Percentiles rank a stretch among this genome's conserved stretches.
Conservation (phyloP, 1,140 invertebrate genomes). For the Drosophila arawakana region DNA sequence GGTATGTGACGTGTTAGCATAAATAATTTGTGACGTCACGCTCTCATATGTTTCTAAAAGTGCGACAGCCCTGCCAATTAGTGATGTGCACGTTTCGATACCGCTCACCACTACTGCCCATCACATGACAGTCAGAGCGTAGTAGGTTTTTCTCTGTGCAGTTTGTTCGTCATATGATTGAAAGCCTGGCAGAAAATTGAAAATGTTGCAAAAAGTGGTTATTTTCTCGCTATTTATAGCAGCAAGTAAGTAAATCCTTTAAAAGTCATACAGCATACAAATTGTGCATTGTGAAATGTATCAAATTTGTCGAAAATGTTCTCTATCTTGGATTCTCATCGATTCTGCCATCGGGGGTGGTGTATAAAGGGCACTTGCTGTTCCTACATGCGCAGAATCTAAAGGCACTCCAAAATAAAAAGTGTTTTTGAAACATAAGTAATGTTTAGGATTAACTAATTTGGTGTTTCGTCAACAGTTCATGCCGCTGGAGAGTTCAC, state of each 20-base stretch:
- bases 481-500: constrained; percentile 88
- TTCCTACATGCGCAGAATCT: constrained; percentile 65
- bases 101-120: constrained; percentile 37
- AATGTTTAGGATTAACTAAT: constrained; percentile 12
- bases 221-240: constrained; percentile 76
- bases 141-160: constrained; percentile 73
- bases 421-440: constrained; percentile 4
- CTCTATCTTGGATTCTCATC: constrained; percentile 32
- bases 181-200: constrained; percentile 72
- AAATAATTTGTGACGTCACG: constrained; percentile 30
- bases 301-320: constrained; percentile 6
- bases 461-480: constrained; percentile 85
- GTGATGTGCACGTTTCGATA: constrained; percentile 44
- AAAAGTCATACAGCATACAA: not conserved
- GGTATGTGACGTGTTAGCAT: too few relatives aligned
- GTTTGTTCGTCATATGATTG: constrained; percentile 84
- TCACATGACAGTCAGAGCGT: constrained; percentile 71
- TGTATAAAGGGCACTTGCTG: constrained; percentile 14
- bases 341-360: constrained; percentile 38
- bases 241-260: constrained; percentile 75
- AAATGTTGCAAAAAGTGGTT: constrained; percentile 77
- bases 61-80: constrained; percentile 7
- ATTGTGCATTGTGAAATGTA: not conserved
- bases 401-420: not conserved
- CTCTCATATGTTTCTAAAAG: not conserved